phyloP scores from a whole-genome alignment of 2,113 vertebrate species.

The Oncorhynchus kisutch region DNA sequence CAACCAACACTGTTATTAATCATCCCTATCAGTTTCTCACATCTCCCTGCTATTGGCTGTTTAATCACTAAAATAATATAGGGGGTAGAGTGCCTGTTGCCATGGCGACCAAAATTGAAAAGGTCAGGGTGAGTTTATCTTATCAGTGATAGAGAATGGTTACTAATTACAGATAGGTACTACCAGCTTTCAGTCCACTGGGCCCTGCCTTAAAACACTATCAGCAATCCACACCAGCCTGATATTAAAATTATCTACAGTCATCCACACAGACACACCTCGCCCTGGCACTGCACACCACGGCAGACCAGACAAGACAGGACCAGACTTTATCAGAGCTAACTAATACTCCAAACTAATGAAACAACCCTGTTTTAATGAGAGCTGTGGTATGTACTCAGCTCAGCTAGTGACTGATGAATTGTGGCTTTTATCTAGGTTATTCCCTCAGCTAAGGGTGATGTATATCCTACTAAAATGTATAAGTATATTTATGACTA shows the following conservation, averaged over 20 bases:
- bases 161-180: slow-evolving; percentile 84
- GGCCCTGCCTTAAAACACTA: slow-evolving; percentile 75
- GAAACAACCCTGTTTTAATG: too few relatives aligned
- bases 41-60: slow-evolving; percentile 76
- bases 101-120: slow-evolving; percentile 74
- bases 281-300: slow-evolving; percentile 28
- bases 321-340: slow-evolving; percentile 33
- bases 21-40: slow-evolving; percentile 65
- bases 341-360: slow-evolving; percentile 19
- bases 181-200: slow-evolving; percentile 67
- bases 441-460: too few relatives aligned
- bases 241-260: slow-evolving; percentile 79
- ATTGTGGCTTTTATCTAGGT: too few relatives aligned
- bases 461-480: too few relatives aligned
- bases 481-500: too few relatives aligned
- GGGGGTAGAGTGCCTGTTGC: slow-evolving; percentile 62
- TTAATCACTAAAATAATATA: slow-evolving; percentile 83
- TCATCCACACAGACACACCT: slow-evolving; percentile 58
- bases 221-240: slow-evolving; percentile 76
- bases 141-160: slow-evolving; percentile 82
- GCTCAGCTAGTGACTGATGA: too few relatives aligned
- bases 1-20: slow-evolving; percentile 66
- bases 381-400: too few relatives aligned
- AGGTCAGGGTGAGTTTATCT: slow-evolving; percentile 83
- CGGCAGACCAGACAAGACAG: neutral